Conservation (phyloP, 2,888 invertebrate genomes). For the Synergus umbraculus region DNA sequence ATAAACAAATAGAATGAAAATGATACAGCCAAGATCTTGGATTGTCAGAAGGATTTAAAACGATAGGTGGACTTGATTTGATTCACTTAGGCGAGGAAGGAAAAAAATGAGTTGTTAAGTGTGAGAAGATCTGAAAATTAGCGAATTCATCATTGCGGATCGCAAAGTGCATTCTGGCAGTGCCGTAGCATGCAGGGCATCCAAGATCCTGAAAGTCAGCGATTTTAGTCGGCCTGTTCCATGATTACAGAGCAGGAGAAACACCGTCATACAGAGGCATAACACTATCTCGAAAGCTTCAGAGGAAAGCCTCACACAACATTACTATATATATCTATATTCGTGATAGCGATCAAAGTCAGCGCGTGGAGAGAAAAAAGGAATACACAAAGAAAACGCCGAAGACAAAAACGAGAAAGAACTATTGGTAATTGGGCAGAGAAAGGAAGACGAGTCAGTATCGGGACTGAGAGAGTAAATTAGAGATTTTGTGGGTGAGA, state of each 20-base stretch:
- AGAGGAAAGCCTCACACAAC: slow-evolving; percentile 42
- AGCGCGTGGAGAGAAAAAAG: slow-evolving; percentile 30
- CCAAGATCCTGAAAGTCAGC: neutral
- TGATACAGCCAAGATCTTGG: too few species aligned
- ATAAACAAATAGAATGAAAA: too few species aligned
- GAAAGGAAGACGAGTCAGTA: neutral
- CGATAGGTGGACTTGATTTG: neutral
- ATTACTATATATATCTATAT: slow-evolving; percentile 17
- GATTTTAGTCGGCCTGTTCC: slow-evolving; percentile 35
- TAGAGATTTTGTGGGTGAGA: slow-evolving; percentile 6
- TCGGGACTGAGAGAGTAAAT: neutral
- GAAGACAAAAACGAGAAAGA: slow-evolving; percentile 36
- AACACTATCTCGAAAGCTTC: slow-evolving; percentile 50
- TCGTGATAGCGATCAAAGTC: slow-evolving; percentile 35
- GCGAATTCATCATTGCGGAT: slow-evolving; percentile 17
- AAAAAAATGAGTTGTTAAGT: neutral
- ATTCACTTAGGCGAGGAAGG: neutral
- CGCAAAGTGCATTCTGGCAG: slow-evolving; percentile 31
- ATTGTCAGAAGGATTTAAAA: too few species aligned
- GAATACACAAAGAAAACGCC: slow-evolving; percentile 39
- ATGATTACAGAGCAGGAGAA: slow-evolving; percentile 53
- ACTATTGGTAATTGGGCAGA: slow-evolving; percentile 27
- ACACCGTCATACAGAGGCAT: slow-evolving; percentile 46
- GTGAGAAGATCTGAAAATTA: slow-evolving; percentile 1
- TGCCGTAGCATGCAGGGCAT: slow-evolving; percentile 4